Evolutionary conservation across 2,888 invertebrate species (phyloP), one percentile per base, ranked within the genome.

Genomic region (Lasioglossum marginatum): DNA sequence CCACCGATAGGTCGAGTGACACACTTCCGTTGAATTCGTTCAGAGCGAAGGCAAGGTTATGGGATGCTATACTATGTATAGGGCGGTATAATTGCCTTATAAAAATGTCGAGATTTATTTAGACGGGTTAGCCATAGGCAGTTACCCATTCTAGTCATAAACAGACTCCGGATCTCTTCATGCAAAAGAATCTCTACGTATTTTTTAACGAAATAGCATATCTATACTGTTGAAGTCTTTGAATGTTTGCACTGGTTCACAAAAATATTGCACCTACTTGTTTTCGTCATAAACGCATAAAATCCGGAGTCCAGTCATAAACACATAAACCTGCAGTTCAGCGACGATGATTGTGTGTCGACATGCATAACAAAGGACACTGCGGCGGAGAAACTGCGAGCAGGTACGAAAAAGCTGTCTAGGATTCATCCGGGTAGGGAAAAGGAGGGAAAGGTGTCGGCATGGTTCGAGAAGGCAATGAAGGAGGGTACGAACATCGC

Each of bases 401-500:
- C 37, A 70, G 34, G 48, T 43, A 48, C 60, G 57, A 34, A 70
- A 60, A 75, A 8, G 23, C 34, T 40, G 72, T 77, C 82, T 82
- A 88, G 85, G 85, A 90, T 45, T 66, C 80, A 57, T 66, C n/a
- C 52, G 82, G 45, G 60, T 57, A n/a, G 72, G 40, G 31, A 10
- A 66, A 66, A 73, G 73, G 45, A 43, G 66, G 76, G 79, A 81
- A 85, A 80, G 82, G 63, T 75, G 85, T 66, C 76, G 85, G 66
- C 68, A 60, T 34, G 84, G 72, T 72, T 72, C 80, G 86, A 90
- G 88, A 89, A 76, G 81, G 31, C 34, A 40, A 19, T 63, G 79
- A 79, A 76, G 85, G 82, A 85, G 83, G 86, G 70, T 83, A 75
- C 10, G 70, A 77, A 81, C 82, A n/a, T n/a, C 83, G 83, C 83